Base-by-base conservation (phyloP, 2,113 vertebrate genomes). In the Centropus bengalensis region DNA sequence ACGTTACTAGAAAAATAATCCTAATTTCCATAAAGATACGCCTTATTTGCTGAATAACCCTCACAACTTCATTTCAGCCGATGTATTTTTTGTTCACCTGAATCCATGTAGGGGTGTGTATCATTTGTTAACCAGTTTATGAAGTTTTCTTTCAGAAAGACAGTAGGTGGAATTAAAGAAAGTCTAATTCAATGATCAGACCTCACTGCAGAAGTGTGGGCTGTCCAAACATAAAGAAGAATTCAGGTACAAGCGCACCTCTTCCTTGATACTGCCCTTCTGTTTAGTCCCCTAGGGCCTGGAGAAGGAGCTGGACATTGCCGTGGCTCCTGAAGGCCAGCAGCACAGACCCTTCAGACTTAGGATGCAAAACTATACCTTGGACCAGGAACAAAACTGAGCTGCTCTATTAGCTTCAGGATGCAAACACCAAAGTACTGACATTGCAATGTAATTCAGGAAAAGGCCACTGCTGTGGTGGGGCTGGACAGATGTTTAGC, bases 301-400 rank as follows among this genome's bases (percentile, higher is more conserved):
- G 45, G 60, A 76, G 45, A 52, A 54, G 66, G 64, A 84, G 23
- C 14, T 49, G 67, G 45, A 14, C 32, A 30, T 13, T n/a, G 36
- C 59, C 49, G 64, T 3, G 59, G 36, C 54, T 73, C 64, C 40
- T 7, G 36, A 69, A 38, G n/a, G 6, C 36, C 68, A 81, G 42
- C 44, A 74, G 32, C 45, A 14, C 1, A 5, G 52, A 2, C 10
- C 21, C n/a, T 30, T 9, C 21, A 51, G 62, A 13, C 7, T 27
- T 5, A 74, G 30, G 63, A 58, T 0, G 4, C 60, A 52, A 14
- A 79, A 6, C n/a, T 8, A 1, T 4, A 5, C 24, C 2, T 32
- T 19, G 55, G 28, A 54, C 9, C 16, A n/a, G 0, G 2, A 49
- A 21, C 26, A 30, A 66, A 44, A 49, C 10, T 0, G 16, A 78